These are phyloP conservation scores for Mixornis gularis DNA, from an alignment of 2,113 vertebrate genomes.

Conservation along the genomic window DNA sequence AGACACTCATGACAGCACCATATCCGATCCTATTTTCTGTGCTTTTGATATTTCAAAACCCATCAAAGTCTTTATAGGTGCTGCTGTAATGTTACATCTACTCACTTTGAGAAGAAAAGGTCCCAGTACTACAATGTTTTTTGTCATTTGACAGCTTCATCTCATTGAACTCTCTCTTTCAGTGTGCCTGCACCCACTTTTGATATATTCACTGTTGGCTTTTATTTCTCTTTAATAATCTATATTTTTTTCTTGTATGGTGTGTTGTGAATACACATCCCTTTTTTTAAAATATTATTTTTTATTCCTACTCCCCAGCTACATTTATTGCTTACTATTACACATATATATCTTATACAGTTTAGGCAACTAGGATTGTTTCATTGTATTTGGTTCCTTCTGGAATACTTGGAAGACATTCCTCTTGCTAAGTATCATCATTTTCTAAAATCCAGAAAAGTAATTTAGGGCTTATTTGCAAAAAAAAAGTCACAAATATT, in stretches of 20 bases:
- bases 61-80: background rate
- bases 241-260: background rate
- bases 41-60: background rate
- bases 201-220: background rate
- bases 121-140: background rate
- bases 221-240: background rate
- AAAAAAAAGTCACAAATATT: background rate
- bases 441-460: background rate
- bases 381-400: background rate
- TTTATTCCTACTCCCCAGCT: background rate
- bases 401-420: background rate
- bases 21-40: background rate
- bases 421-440: background rate
- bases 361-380: background rate
- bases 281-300: no score
- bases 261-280: background rate
- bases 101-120: background rate
- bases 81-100: background rate
- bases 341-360: background rate
- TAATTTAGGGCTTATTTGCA: background rate
- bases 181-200: background rate
- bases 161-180: background rate
- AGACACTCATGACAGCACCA: background rate
- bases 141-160: background rate
- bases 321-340: background rate